These are phyloP conservation scores for Tachuris rubrigastra DNA, from an alignment of 2,113 vertebrate genomes.

Conservation along the genomic window DNA sequence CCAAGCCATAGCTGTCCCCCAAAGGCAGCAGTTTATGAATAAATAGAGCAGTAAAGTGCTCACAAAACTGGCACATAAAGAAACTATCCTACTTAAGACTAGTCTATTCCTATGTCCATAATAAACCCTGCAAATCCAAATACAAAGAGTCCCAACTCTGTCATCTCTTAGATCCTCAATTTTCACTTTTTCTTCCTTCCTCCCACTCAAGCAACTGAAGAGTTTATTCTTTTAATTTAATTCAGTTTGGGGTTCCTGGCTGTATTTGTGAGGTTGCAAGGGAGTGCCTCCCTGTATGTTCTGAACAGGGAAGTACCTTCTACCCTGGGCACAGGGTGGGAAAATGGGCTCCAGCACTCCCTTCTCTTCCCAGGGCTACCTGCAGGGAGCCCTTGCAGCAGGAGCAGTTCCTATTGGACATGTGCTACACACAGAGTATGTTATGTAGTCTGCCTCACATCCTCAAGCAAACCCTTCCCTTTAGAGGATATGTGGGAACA, in stretches of 20 bases:
- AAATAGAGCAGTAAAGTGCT: neutral
- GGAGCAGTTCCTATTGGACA: neutral
- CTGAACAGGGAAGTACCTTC: neutral
- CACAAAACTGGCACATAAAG: neutral
- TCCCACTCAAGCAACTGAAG: neutral
- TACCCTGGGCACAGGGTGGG: no score
- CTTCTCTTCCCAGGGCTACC: neutral
- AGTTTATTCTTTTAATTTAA: neutral
- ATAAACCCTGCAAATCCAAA: neutral
- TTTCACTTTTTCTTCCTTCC: neutral
- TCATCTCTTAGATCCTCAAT: neutral
- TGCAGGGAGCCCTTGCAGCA: neutral
- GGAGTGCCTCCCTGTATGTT: neutral
- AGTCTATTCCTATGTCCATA: neutral
- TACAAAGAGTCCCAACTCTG: neutral
- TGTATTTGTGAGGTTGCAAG: fast-evolving
- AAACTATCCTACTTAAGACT: neutral
- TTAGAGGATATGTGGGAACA: neutral
- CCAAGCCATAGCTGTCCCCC: neutral
- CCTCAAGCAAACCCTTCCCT: neutral
- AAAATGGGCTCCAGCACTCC: neutral
- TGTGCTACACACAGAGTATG: fast-evolving
- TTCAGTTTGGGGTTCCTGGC: neutral
- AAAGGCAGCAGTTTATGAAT: neutral
- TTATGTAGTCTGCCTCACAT: neutral